Conservation (phyloP, 2,888 invertebrate genomes). For the Iselma pallidipennis region DNA sequence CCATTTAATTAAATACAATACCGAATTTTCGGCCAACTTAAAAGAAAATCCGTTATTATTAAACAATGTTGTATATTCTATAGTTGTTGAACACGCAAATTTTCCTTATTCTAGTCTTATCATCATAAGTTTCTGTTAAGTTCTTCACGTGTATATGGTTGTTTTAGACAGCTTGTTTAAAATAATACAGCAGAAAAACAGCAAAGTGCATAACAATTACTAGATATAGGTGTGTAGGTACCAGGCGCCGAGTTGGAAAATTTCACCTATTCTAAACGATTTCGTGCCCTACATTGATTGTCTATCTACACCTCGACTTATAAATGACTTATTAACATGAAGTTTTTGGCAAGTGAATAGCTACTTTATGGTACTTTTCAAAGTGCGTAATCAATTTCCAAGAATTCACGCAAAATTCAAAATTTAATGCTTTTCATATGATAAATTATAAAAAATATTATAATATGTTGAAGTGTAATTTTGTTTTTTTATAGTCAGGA, state of each 20-base stretch:
- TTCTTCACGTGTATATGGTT: not conserved
- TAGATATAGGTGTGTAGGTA: slow-evolving; percentile 29
- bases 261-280: slow-evolving; percentile 12
- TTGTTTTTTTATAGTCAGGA: slow-evolving; percentile 15
- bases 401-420: not conserved
- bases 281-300: slow-evolving; percentile 27
- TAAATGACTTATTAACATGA: slow-evolving; percentile 30
- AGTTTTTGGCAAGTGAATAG: slow-evolving; percentile 2
- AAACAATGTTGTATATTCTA: not conserved
- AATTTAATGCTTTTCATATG: no score
- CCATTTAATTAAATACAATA: not conserved
- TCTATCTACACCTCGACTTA: slow-evolving; percentile 28
- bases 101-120: not conserved
- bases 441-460: no score
- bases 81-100: not conserved
- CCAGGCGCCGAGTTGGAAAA: slow-evolving; percentile 32
- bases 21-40: not conserved
- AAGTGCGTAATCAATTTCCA: slow-evolving; percentile 13
- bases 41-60: not conserved
- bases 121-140: not conserved
- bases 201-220: not conserved
- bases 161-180: not conserved
- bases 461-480: not conserved
- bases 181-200: not conserved
- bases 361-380: slow-evolving; percentile 11